Conservation (phyloP, 1,140 invertebrate genomes). For the Drosophila nikananu region DNA sequence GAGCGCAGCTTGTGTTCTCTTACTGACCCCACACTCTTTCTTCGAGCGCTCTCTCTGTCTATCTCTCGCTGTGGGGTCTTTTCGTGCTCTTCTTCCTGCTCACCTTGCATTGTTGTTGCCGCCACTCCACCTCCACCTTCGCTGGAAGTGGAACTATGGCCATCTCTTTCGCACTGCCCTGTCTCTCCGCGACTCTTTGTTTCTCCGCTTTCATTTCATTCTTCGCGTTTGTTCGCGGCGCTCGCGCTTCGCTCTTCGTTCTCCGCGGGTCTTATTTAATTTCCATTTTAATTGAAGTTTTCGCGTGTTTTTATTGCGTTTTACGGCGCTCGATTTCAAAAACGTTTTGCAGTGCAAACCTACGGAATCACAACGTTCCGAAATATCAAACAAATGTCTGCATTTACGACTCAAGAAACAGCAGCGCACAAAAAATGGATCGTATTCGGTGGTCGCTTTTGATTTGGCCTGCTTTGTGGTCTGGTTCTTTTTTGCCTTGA, state of each 20-base stretch:
- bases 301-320: constrained; percentile 20
- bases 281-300: constrained; percentile 39
- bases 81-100: constrained; percentile 24
- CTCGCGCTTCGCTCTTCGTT: constrained; percentile 32
- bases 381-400: constrained; percentile 28
- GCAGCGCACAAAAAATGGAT: constrained; percentile 40
- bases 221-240: constrained; percentile 31
- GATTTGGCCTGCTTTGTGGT: constrained; percentile 52
- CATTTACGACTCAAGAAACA: constrained; percentile 39
- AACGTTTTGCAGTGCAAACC: constrained; percentile 32
- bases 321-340: constrained; percentile 11
- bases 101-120: constrained; percentile 24
- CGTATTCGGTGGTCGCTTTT: constrained; percentile 36
- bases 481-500: constrained; percentile 59
- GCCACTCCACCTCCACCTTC: constrained; percentile 42
- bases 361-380: neutral
- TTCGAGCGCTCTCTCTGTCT: neutral
- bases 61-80: constrained; percentile 33
- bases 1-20: constrained; percentile 50
- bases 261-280: constrained; percentile 10
- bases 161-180: neutral
- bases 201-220: constrained; percentile 29
- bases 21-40: constrained; percentile 9
- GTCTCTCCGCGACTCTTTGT: constrained; percentile 1
- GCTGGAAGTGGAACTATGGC: constrained; percentile 19